phyloP scores from a whole-genome alignment of 2,113 vertebrate genomes.

The Garra rufa region DNA sequence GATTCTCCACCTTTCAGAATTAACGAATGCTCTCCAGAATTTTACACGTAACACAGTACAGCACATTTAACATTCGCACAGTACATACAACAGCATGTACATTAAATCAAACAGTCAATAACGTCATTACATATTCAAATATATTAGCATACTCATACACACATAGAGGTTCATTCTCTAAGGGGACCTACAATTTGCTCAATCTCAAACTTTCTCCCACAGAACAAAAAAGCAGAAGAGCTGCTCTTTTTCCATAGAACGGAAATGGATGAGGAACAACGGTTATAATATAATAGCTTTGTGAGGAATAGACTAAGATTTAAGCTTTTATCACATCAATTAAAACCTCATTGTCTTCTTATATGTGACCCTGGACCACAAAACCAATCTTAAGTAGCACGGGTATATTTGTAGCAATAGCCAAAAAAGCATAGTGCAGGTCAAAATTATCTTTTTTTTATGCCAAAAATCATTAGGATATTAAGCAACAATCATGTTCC shows the following conservation, averaged over 20 bases:
- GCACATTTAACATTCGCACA: constrained; percentile 39
- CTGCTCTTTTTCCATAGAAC: neutral
- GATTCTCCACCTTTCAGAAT: constrained; percentile 3
- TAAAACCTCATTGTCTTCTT: neutral
- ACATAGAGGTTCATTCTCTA: constrained; percentile 13
- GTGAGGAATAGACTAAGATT: neutral
- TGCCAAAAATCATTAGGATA: too few species aligned
- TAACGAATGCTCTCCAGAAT: constrained; percentile 18
- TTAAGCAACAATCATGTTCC: too few species aligned
- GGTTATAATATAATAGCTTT: neutral
- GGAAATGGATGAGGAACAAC: neutral
- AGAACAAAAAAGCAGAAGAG: neutral
- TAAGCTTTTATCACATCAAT: neutral
- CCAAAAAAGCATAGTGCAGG: too few species aligned
- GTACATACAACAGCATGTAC: constrained; percentile 37
- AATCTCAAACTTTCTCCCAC: neutral
- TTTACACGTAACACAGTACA: constrained; percentile 26
- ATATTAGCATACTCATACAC: constrained; percentile 6
- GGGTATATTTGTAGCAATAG: too few species aligned
- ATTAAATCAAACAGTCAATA: constrained; percentile 8
- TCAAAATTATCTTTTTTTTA: too few species aligned
- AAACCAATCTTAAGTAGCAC: too few species aligned
- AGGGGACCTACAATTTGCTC: neutral
- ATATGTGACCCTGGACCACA: too few species aligned
- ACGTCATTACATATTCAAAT: constrained; percentile 32